phyloP scores from a whole-genome alignment of 2,797 vertebrate genomes.

The Sebastes kiyomatsui region DNA sequence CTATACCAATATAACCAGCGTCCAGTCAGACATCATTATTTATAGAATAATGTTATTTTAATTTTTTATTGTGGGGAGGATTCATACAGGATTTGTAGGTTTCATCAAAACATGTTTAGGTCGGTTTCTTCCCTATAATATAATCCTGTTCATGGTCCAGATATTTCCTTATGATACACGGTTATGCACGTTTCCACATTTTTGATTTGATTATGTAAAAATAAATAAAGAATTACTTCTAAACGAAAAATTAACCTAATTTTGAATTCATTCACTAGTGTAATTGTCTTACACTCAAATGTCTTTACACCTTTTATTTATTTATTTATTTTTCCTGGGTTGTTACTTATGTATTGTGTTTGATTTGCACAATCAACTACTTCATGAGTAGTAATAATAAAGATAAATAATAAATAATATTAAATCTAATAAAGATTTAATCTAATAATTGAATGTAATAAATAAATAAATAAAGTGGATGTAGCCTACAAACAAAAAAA shows the following conservation, averaged over 20 bases:
- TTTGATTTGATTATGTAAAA: background rate
- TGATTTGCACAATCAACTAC: background rate
- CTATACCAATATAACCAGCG: background rate
- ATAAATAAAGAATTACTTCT: background rate
- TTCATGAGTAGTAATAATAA: background rate
- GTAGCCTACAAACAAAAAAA: background rate
- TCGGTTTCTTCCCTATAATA: background rate
- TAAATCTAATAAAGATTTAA: background rate
- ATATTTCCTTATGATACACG: background rate
- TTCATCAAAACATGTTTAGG: background rate
- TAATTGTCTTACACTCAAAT: background rate
- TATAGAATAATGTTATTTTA: background rate
- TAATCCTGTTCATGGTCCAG: background rate
- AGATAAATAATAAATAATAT: too few relatives aligned
- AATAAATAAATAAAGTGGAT: background rate
- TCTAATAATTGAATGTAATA: background rate
- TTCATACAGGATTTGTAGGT: background rate
- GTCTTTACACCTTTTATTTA: background rate
- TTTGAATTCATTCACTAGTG: background rate
- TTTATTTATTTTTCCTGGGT: background rate
- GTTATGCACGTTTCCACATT: background rate
- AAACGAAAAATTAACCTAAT: fast-evolving
- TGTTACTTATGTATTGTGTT: background rate
- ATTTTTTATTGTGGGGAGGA: background rate
- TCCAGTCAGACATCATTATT: background rate